Base-by-base conservation (phyloP, 2,797 vertebrate species). In the Sebastes umbrosus region DNA sequence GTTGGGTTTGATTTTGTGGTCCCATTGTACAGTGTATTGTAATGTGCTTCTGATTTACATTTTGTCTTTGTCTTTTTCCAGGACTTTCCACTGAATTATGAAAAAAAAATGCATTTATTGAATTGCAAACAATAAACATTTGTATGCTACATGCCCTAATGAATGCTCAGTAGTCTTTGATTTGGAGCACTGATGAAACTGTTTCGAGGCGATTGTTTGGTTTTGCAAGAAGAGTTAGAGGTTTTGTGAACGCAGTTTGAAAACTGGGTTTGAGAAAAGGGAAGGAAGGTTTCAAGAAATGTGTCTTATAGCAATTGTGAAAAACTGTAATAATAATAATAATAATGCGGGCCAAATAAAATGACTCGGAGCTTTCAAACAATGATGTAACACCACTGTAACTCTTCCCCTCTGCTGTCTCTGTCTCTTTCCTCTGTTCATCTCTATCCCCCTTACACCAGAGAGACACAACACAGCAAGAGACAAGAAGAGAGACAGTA, bases 321-420 rank as follows among this genome's bases (percentile, higher is more conserved):
- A 58, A 58, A 58, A 4, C 25, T 27, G 55, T 58, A 18, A 46
- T 46, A 46, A 74, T 71, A 59, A 76, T 43, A 36, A 77, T 46
- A 66, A 73, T 67, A 79, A 59, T 50, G 25, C 4, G 5, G 31
- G 52, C 24, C 57, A 65, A 79, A 81, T 60, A 81, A 76, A 83
- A 75, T 66, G 58, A 13, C 77, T 55, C 8, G 12, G 4, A 24
- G 59, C 50, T 67, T 63, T 83, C 67, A 86, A 78, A 88, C 73
- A 79, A 66, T 90, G 89, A 92, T 84, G 90, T 62, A 92, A 90
- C 83, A 52, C 50, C 83, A 52, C 50, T 84, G 88, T 87, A 89
- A 92, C 60, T 20, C 18, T n/a, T 50, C 24, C 22, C 31, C n/a
- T 60, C 68, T 8, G 73, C 54, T 46, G 46, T 74, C 65, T 78